Evolutionary conservation across 2,888 invertebrate species (phyloP).

Genomic region (Aleiodes alternator): DNA sequence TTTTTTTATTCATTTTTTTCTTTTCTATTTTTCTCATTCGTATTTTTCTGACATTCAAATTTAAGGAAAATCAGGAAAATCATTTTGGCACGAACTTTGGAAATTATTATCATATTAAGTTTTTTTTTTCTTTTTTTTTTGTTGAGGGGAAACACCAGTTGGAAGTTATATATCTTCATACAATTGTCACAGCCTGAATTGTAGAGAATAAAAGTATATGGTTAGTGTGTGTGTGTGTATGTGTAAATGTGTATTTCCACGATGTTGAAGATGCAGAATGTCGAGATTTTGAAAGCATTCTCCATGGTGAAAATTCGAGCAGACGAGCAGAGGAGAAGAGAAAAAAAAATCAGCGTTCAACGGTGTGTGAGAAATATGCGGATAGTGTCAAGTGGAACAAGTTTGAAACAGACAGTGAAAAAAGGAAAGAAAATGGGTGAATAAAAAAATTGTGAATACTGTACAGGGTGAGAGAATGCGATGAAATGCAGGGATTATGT

Average conservation of each 20-base stretch:
- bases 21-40: constrained; percentile 1
- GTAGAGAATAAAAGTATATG: background rate
- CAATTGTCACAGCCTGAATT: constrained; percentile 4
- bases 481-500: constrained; percentile 18
- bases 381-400: constrained; percentile 16
- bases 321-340: background rate
- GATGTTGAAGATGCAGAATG: constrained; percentile 8
- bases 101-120: too few species aligned
- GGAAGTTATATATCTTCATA: constrained; percentile 3
- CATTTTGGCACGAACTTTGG: background rate
- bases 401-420: background rate
- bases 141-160: background rate
- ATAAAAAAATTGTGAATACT: background rate
- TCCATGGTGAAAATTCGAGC: background rate
- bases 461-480: background rate
- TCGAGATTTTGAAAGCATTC: constrained; percentile 22
- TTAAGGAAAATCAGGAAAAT: background rate
- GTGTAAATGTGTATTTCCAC: background rate
- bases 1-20: constrained; percentile 13
- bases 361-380: background rate
- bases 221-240: background rate
- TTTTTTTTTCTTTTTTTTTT: too few species aligned
- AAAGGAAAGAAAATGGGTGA: background rate
- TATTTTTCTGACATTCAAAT: constrained; percentile 11
- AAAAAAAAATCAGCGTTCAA: background rate